Percentiles rank a stretch among this genome's conserved stretches.
phyloP scores from a whole-genome alignment of 1,140 invertebrate species.

The Brachionus rubens region DNA sequence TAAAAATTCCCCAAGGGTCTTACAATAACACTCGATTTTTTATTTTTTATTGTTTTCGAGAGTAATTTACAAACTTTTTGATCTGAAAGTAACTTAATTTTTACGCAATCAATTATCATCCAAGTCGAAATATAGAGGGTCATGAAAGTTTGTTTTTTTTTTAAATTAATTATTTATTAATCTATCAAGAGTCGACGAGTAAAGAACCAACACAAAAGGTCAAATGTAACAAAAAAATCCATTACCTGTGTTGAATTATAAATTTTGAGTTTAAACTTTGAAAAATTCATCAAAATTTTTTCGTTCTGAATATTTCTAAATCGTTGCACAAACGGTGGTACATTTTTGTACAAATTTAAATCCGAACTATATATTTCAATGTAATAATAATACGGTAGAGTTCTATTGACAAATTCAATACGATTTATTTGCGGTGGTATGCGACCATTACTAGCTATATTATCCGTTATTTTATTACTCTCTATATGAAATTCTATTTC shows the following conservation, averaged over 20 bases:
- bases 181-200: no score
- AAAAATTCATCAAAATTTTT: background rate
- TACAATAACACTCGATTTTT: no score
- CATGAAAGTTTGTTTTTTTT: no score
- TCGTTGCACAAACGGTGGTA: background rate
- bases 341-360: background rate
- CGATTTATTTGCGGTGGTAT: slow-evolving; percentile 10
- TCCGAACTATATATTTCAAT: slow-evolving; percentile 32
- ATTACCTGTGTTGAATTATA: slow-evolving; percentile 7
- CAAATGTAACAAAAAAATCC: background rate
- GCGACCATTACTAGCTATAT: background rate
- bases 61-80: no score
- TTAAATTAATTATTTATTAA: no score
- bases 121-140: no score
- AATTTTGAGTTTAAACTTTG: slow-evolving; percentile 20
- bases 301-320: background rate
- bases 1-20: no score
- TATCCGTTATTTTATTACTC: slow-evolving; percentile 1
- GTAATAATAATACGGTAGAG: slow-evolving; percentile 21
- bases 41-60: no score
- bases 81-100: no score
- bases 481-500: slow-evolving; percentile 39
- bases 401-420: background rate
- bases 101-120: no score
- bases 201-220: background rate